Evolutionary conservation across 2,113 vertebrate species (phyloP).

Genomic region (Dipodomys merriami): DNA sequence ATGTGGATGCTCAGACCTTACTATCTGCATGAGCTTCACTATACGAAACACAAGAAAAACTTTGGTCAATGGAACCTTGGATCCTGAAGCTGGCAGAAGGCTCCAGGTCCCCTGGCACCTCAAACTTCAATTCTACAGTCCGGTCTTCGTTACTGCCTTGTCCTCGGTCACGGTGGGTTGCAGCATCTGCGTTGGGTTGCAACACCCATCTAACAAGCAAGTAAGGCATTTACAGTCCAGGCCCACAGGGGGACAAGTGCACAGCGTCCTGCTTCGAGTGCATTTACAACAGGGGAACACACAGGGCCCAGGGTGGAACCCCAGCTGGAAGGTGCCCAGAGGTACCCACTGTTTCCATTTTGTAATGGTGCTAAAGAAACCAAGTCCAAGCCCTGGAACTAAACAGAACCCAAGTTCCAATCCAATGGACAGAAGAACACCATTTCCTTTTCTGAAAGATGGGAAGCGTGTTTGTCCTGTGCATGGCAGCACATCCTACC

Average conservation of each 20-base stretch:
- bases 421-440: background rate
- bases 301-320: fast-evolving
- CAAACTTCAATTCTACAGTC: too few relatives aligned
- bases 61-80: too few relatives aligned
- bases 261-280: background rate
- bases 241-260: background rate
- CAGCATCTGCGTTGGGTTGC: too few relatives aligned
- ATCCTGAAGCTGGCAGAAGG: too few relatives aligned
- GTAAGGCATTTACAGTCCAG: too few relatives aligned
- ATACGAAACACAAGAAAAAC: too few relatives aligned
- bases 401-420: background rate
- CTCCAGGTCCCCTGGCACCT: too few relatives aligned
- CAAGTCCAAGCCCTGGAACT: background rate
- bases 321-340: background rate
- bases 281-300: background rate
- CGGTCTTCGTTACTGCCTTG: too few relatives aligned
- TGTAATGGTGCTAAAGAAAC: background rate
- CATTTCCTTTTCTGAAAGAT: background rate
- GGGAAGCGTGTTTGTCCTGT: background rate
- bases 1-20: too few relatives aligned
- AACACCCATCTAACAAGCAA: too few relatives aligned
- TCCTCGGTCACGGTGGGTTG: too few relatives aligned
- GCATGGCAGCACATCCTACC: background rate
- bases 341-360: background rate
- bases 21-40: too few relatives aligned